These are phyloP conservation scores for Acanthopleura granulata DNA, from an alignment of 2,888 invertebrate species.

Conservation along the genomic window DNA sequence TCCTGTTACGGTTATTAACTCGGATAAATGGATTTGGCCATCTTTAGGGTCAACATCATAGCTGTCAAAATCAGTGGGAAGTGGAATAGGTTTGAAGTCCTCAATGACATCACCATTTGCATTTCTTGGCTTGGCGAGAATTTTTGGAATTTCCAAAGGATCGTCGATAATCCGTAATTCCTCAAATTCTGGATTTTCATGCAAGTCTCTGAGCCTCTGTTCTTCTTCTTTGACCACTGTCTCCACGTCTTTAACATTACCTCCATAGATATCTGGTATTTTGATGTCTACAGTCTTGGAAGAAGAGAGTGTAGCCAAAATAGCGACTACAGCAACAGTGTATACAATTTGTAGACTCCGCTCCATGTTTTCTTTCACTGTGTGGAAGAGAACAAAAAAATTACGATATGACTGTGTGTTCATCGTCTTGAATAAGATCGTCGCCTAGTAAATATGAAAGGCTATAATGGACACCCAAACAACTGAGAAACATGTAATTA, in stretches of 20 bases:
- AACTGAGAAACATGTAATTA: no score
- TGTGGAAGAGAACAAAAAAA: no score
- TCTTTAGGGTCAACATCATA: conserved; percentile 24
- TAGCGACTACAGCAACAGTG: not conserved
- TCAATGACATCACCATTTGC: conserved; percentile 19
- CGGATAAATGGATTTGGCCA: conserved; percentile 23
- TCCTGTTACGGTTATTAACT: conserved; percentile 26
- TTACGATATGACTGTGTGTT: no score
- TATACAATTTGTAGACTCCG: no score
- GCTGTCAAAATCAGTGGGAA: conserved; percentile 25
- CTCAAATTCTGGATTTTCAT: conserved; percentile 13
- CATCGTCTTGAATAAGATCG: no score
- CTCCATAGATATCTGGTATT: not conserved
- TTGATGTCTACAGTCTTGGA: not conserved
- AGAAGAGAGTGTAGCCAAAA: not conserved
- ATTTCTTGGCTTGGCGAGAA: conserved; percentile 14
- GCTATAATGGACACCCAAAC: no score
- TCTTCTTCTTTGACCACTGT: conserved; percentile 11
- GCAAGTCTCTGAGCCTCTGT: not conserved
- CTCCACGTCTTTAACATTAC: not conserved
- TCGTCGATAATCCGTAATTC: conserved; percentile 18
- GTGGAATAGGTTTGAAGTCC: conserved; percentile 23
- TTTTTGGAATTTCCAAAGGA: conserved; percentile 6
- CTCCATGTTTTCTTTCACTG: no score
- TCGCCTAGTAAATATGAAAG: no score